Percentiles rank a stretch among this genome's conserved stretches.
These are phyloP conservation scores for Castor canadensis DNA, from an alignment of 2,113 vertebrate species.

Conservation along the genomic window DNA sequence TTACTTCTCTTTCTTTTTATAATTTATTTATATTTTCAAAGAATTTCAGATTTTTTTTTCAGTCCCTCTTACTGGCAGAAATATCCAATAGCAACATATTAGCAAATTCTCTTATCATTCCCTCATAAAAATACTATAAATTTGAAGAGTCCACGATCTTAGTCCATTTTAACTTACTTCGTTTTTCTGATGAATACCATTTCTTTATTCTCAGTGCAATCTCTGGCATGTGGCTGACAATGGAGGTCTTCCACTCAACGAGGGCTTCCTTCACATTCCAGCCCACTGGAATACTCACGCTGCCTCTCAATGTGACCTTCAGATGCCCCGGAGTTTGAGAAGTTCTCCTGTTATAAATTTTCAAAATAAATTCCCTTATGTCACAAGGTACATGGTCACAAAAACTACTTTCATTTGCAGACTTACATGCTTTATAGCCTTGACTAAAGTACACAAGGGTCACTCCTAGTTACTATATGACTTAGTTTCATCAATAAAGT, in stretches of 20 bases:
- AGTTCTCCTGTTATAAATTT: neutral
- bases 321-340: neutral
- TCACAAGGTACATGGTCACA: neutral
- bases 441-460: neutral
- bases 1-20: conserved; percentile 23
- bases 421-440: conserved; percentile 32
- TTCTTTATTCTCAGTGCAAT: neutral
- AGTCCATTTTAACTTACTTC: conserved; percentile 24
- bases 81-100: neutral
- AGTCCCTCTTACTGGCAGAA: conserved; percentile 44
- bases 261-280: neutral
- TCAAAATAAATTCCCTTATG: neutral
- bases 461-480: neutral
- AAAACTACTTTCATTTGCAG: neutral
- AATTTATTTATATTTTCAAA: conserved; percentile 52
- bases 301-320: neutral
- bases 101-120: conserved; percentile 45
- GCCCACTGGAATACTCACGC: neutral
- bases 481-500: conserved; percentile 43
- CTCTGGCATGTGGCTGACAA: accelerated
- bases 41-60: conserved; percentile 19
- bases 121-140: neutral
- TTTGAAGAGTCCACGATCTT: conserved; percentile 35
- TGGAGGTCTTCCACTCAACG: neutral
- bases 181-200: neutral